A percentile compares a stretch with the other conserved stretches of the same genome.
These are phyloP conservation scores for Parnassius glacialis DNA, from an alignment of 2,888 invertebrate genomes.

Conservation along the genomic window DNA sequence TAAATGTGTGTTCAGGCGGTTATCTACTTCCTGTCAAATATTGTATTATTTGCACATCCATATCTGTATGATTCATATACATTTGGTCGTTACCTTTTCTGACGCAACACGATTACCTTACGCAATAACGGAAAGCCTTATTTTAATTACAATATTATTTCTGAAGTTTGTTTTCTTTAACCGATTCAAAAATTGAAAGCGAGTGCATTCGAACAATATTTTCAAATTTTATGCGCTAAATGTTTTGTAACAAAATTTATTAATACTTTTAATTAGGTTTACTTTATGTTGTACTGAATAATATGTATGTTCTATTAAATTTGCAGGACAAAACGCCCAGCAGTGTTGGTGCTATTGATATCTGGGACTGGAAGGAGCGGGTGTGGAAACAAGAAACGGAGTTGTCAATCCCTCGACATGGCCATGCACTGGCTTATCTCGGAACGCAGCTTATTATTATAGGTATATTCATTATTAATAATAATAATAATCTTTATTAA, in stretches of 20 bases:
- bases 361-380: constrained; percentile 79
- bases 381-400: constrained; percentile 81
- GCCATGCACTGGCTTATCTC: constrained; percentile 83
- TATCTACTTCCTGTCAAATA: constrained; percentile 19
- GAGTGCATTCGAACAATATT: too few relatives aligned
- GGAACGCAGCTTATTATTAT: constrained; percentile 84
- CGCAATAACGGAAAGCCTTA: not conserved
- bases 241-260: too few relatives aligned
- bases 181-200: too few relatives aligned
- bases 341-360: constrained; percentile 81
- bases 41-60: constrained; percentile 1
- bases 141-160: too few relatives aligned
- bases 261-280: too few relatives aligned
- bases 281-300: too few relatives aligned
- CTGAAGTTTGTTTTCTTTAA: too few relatives aligned
- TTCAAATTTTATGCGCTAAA: too few relatives aligned
- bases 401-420: constrained; percentile 84
- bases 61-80: not conserved
- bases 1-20: constrained; percentile 5
- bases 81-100: not conserved
- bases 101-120: not conserved
- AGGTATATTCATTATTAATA: constrained; percentile 47
- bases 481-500: too few relatives aligned
- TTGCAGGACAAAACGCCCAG: constrained; percentile 72
- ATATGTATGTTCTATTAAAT: too few relatives aligned